Conservation (phyloP, 2,797 vertebrate species). For the Pristis pectinata region DNA sequence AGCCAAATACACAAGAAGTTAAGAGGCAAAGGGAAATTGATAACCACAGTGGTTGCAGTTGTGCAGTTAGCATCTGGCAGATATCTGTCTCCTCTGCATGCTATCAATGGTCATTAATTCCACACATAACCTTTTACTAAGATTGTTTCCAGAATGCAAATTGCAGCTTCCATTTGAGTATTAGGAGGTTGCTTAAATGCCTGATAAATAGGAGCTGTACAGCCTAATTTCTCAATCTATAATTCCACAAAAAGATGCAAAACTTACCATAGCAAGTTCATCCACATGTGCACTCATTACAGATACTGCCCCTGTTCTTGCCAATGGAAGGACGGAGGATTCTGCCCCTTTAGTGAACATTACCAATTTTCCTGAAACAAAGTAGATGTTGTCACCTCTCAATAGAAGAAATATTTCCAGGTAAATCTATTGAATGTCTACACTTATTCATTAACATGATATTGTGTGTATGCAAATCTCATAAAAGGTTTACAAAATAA, state of each 20-base stretch:
- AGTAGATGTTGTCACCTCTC: neutral
- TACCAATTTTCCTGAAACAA: constrained; percentile 69
- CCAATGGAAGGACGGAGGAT: constrained; percentile 80
- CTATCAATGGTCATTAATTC: neutral
- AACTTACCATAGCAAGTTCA: constrained; percentile 89
- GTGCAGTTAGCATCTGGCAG: no score
- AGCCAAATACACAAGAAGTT: no score
- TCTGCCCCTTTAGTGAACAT: constrained; percentile 96
- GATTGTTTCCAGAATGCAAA: neutral
- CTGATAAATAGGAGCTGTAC: neutral
- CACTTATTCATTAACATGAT: neutral
- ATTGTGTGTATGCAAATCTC: neutral
- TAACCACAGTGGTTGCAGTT: no score
- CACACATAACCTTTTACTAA: neutral
- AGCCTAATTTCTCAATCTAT: neutral
- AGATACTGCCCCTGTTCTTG: constrained; percentile 80
- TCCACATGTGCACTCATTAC: constrained; percentile 91
- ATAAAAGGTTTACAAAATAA: neutral
- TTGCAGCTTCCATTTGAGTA: neutral
- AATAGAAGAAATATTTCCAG: neutral
- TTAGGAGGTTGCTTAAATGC: neutral
- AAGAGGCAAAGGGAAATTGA: no score
- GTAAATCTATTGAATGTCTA: neutral
- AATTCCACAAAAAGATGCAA: neutral
- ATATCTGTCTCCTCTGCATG: neutral